A percentile compares a stretch with the other conserved stretches of the same genome.
phyloP scores from a whole-genome alignment of 2,113 vertebrate species.

The Salvator merianae region DNA sequence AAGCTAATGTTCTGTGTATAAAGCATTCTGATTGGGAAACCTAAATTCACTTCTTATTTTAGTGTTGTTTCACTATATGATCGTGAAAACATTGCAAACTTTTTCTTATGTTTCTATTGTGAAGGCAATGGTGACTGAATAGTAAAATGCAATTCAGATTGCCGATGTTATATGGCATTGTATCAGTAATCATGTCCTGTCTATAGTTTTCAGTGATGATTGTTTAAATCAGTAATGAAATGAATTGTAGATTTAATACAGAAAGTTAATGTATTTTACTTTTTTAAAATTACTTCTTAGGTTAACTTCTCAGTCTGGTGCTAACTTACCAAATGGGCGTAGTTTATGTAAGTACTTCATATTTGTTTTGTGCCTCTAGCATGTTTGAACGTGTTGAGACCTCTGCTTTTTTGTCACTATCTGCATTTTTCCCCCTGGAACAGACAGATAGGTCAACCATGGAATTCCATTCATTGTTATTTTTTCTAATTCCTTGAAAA shows the following conservation, averaged over 20 bases:
- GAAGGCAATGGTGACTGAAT: not conserved
- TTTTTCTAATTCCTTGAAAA: not conserved
- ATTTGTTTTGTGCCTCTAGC: not conserved
- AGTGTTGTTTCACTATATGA: not conserved
- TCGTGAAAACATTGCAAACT: not conserved
- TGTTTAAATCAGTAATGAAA: too few species aligned
- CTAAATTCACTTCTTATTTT: not conserved
- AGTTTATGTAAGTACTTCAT: slow-evolving; percentile 81
- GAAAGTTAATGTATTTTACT: slow-evolving; percentile 41
- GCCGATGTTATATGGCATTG: not conserved
- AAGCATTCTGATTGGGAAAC: not conserved
- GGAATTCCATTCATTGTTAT: not conserved
- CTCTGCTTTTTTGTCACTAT: not conserved
- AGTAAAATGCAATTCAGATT: not conserved
- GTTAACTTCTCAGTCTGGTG: slow-evolving; percentile 89
- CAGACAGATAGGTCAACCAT: not conserved
- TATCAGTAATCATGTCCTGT: not conserved
- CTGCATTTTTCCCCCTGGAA: slow-evolving; percentile 12
- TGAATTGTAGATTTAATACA: slow-evolving; percentile 12
- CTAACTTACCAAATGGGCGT: slow-evolving; percentile 93
- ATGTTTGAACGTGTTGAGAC: accelerated
- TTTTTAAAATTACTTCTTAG: slow-evolving; percentile 76
- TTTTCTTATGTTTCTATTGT: not conserved
- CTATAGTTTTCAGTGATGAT: not conserved
- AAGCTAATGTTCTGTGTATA: not conserved